A percentile compares a stretch with the other conserved stretches of the same genome.
These are phyloP conservation scores for Neodiprion pinetum DNA, from an alignment of 1,140 invertebrate species.

Conservation along the genomic window DNA sequence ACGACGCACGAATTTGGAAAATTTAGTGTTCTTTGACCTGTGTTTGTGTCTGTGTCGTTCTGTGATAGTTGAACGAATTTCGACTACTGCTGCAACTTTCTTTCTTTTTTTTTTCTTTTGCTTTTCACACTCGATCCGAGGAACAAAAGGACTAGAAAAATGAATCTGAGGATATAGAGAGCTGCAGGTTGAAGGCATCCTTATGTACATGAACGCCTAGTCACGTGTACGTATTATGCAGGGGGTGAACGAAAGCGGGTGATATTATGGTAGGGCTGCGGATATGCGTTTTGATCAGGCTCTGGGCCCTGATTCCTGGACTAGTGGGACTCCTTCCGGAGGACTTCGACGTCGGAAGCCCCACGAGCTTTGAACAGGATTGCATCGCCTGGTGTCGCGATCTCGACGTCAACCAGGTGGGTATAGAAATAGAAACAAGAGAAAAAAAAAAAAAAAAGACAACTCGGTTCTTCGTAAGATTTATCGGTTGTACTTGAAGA, in stretches of 20 bases:
- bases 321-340: slow-evolving; percentile 44
- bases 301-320: slow-evolving; percentile 45
- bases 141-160: no score
- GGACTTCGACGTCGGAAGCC: slow-evolving; percentile 28
- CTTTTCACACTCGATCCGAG: no score
- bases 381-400: slow-evolving; percentile 54
- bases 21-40: no score
- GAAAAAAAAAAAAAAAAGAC: background rate
- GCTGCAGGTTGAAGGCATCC: no score
- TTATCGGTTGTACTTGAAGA: no score
- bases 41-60: no score
- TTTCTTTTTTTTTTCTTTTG: no score
- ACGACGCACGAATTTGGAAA: no score
- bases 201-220: no score
- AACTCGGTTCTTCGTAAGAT: background rate
- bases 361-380: slow-evolving; percentile 47
- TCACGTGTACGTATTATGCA: background rate
- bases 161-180: no score
- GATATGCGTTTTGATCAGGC: slow-evolving; percentile 47
- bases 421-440: background rate
- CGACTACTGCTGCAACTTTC: no score
- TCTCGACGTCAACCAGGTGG: slow-evolving; percentile 51
- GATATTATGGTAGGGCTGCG: slow-evolving; percentile 55
- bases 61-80: no score
- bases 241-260: slow-evolving; percentile 25